phyloP scores from a whole-genome alignment of 2,113 vertebrate genomes.

The Columba janthina region DNA sequence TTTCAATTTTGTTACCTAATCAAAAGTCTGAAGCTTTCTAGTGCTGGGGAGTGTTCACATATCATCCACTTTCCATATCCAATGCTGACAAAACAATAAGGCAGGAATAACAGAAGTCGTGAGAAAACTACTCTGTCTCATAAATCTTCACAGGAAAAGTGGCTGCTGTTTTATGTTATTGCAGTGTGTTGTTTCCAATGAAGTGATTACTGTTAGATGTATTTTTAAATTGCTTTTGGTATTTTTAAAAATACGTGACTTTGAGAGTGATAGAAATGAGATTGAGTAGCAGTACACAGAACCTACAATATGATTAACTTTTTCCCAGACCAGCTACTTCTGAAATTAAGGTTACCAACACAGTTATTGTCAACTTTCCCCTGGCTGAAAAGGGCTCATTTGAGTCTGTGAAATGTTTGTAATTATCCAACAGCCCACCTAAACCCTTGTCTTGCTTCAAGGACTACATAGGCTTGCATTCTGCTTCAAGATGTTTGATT shows the following conservation, averaged over 20 bases:
- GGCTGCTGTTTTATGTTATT: constrained; percentile 68
- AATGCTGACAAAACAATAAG: constrained; percentile 66
- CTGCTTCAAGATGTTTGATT: neutral
- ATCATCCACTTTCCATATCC: constrained; percentile 67
- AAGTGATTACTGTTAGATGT: constrained; percentile 53
- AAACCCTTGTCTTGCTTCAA: neutral
- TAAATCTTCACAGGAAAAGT: constrained; percentile 60
- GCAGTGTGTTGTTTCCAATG: constrained; percentile 55
- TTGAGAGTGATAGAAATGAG: constrained; percentile 42
- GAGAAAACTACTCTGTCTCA: constrained; percentile 47
- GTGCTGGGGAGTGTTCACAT: constrained; percentile 60
- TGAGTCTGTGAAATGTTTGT: neutral
- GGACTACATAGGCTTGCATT: neutral
- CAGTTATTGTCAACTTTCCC: constrained; percentile 34
- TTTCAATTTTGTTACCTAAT: constrained; percentile 62
- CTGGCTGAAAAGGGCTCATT: neutral
- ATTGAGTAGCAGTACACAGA: constrained; percentile 21
- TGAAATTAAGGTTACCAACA: constrained; percentile 59
- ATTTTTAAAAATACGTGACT: constrained; percentile 68
- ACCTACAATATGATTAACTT: constrained; percentile 61
- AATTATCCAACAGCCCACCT: neutral
- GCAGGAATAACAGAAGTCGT: constrained; percentile 44
- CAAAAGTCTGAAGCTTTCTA: constrained; percentile 62
- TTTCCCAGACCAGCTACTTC: constrained; percentile 50
- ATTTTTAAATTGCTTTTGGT: constrained; percentile 64